Evolutionary conservation across 1,140 invertebrate species (phyloP).

Genomic region (Oedothorax gibbosus): DNA sequence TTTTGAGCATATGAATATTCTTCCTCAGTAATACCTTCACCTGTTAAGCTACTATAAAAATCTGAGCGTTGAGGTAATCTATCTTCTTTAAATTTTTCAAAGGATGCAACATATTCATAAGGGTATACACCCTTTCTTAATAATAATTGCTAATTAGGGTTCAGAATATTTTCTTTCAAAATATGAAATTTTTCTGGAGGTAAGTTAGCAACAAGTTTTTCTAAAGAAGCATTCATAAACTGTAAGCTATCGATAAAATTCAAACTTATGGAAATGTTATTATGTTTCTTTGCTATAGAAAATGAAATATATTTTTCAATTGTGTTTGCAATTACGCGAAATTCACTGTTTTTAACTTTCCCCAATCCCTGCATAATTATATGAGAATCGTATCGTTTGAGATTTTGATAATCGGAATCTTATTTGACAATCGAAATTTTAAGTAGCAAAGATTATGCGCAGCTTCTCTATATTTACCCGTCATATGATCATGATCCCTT

Average conservation of each 20-base stretch:
- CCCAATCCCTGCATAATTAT: not conserved
- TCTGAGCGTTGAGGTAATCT: too few species aligned
- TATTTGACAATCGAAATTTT: not conserved
- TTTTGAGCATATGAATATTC: too few species aligned
- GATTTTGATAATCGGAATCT: constrained; percentile 26
- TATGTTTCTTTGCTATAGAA: not conserved
- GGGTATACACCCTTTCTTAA: too few species aligned
- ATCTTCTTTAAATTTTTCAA: not conserved
- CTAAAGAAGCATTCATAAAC: not conserved
- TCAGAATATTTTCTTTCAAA: not conserved
- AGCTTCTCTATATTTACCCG: constrained; percentile 12
- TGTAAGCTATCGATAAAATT: not conserved
- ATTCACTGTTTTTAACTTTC: not conserved
- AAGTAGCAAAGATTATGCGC: constrained; percentile 1
- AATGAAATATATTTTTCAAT: not conserved
- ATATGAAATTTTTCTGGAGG: too few species aligned
- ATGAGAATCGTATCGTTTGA: constrained; percentile 14
- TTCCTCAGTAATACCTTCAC: too few species aligned
- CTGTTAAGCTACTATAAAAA: too few species aligned
- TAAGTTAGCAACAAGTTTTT: not conserved
- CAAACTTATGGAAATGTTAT: not conserved
- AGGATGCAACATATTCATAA: not conserved
- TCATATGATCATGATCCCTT: constrained; percentile 21
- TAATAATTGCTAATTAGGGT: not conserved
- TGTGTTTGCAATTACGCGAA: not conserved